Evolutionary conservation across 2,797 vertebrate species (phyloP), one percentile per base, ranked within the genome.

Genomic region (Neoniphon sammara): DNA sequence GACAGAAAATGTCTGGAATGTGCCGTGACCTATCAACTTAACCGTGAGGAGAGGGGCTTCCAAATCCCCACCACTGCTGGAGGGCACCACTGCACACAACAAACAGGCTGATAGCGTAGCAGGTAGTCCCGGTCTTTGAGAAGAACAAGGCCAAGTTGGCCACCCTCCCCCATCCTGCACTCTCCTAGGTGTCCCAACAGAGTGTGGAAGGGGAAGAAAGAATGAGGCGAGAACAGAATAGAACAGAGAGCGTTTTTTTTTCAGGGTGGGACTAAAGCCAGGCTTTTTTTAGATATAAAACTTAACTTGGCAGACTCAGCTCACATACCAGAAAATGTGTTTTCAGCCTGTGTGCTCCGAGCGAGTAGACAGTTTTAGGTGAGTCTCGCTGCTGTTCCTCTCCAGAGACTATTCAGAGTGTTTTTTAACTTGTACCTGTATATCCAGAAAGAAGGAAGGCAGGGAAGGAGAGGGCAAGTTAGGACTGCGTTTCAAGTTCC

Each of bases 1-100:
- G 62, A 78, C 66, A 70, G 88, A 91, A 91, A 90, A 91, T 92
- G 86, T 87, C 73, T 84, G 91, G 91, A 92, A 93, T 93, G 91
- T 79, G 81, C 83, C 61, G 52, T 84, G 84, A 88, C 87, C 86
- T 90, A 69, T 89, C 87, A 85, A 86, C 86, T 80, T 84, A 66
- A 89, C 71, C 71, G 57, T 74, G 85, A 88, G 85, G 77, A 89
- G 74, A 88, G 79, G 76, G 75, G 77, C 78, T 85, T 80, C 66
- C 70, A 85, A 88, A 81, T 60, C 77, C 73, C 59, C 17, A 21
- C 59, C 53, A 4, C 76, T 78, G 79, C 90, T 85, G 82, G 78
- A 87, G 86, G 91, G 80, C 77, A 75, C 5, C 2, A 11, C 78
- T 76, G n/a, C 67, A 75, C 60, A 73, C 73, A 85, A 66, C 83